phyloP scores from a whole-genome alignment of 2,888 invertebrate species.

The Baronia brevicornis region DNA sequence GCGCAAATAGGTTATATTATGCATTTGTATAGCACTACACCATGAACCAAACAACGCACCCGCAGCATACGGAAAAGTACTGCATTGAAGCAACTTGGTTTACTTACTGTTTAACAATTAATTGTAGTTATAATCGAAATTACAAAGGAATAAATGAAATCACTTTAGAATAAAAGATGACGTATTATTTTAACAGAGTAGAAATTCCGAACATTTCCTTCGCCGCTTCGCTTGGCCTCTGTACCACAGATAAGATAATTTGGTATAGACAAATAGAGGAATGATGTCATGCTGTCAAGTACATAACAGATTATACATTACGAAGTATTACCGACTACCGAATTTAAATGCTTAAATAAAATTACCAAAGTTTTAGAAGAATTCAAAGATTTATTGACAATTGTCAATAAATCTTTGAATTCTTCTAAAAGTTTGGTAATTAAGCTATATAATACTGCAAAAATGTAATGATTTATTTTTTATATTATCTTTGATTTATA shows the following conservation, averaged over 20 bases:
- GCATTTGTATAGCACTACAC: conserved; percentile 69
- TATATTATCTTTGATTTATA: too few relatives aligned
- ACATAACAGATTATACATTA: too few relatives aligned
- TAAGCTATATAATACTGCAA: too few relatives aligned
- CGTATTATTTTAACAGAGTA: conserved; percentile 65
- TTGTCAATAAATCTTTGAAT: too few relatives aligned
- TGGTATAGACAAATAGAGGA: conserved; percentile 12
- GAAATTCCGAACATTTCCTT: conserved; percentile 57
- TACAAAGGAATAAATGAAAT: conserved; percentile 37
- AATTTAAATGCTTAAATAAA: too few relatives aligned
- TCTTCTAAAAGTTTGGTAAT: too few relatives aligned
- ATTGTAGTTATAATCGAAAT: conserved; percentile 32
- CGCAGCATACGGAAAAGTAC: conserved; percentile 33
- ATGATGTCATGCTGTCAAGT: conserved; percentile 9
- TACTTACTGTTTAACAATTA: conserved; percentile 57
- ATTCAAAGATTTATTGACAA: too few relatives aligned
- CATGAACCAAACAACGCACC: conserved; percentile 61
- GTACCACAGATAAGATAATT: conserved; percentile 40
- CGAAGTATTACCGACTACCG: too few relatives aligned
- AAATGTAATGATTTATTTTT: too few relatives aligned
- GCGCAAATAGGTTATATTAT: conserved; percentile 70
- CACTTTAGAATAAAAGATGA: conserved; percentile 57
- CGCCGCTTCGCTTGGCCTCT: conserved; percentile 56
- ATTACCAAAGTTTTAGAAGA: too few relatives aligned
- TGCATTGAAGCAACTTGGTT: conserved; percentile 24